Evolutionary conservation across 1,140 invertebrate genomes (phyloP).

Genomic region (Stenopsyche tienmushanensis): DNA sequence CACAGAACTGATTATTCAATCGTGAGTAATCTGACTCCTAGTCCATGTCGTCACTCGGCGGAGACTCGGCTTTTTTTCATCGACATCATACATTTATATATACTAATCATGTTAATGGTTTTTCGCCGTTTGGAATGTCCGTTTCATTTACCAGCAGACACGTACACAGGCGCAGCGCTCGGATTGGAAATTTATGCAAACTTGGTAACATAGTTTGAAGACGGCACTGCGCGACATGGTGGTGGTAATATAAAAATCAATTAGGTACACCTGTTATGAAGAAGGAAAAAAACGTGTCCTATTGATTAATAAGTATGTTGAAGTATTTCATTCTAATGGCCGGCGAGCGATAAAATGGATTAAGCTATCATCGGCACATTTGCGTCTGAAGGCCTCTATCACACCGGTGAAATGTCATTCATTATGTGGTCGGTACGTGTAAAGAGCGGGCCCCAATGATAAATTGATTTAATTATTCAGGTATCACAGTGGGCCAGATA

Average conservation of each 20-base stretch:
- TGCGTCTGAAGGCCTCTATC: constrained; percentile 35
- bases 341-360: constrained; percentile 38
- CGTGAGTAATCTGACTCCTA: no score
- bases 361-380: constrained; percentile 41
- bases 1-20: no score
- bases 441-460: constrained; percentile 35
- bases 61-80: no score
- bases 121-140: constrained; percentile 24
- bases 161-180: background rate
- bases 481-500: constrained; percentile 31
- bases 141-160: constrained; percentile 1
- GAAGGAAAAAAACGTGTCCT: constrained; percentile 38
- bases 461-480: constrained; percentile 41
- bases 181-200: constrained; percentile 25
- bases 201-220: constrained; percentile 1
- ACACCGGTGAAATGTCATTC: constrained; percentile 38
- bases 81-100: background rate
- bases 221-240: constrained; percentile 1
- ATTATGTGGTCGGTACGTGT: constrained; percentile 29
- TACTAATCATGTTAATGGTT: constrained; percentile 24
- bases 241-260: constrained; percentile 31
- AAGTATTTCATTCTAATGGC: constrained; percentile 39
- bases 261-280: constrained; percentile 29
- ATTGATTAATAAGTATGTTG: constrained; percentile 41
- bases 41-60: no score